phyloP scores from a whole-genome alignment of 2,888 invertebrate genomes.

The Dryobotodes eremita region DNA sequence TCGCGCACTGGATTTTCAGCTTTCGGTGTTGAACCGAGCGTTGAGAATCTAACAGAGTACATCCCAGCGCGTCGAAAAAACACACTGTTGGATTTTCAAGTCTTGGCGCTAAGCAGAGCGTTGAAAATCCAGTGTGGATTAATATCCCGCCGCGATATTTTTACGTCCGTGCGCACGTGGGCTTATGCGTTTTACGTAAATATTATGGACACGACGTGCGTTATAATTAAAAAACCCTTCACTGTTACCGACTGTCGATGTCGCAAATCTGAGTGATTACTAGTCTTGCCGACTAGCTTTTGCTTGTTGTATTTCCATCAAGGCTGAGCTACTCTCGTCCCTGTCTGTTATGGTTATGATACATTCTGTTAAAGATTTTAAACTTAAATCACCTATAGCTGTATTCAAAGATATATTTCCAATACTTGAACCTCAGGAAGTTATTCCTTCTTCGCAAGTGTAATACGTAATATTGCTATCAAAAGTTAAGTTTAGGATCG shows the following conservation, averaged over 20 bases:
- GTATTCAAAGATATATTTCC: slow-evolving; percentile 9
- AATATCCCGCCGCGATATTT: no score
- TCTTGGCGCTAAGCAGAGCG: no score
- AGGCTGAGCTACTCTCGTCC: neutral
- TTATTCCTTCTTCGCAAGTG: slow-evolving; percentile 36
- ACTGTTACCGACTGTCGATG: neutral
- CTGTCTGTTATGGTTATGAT: neutral
- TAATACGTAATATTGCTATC: slow-evolving; percentile 34
- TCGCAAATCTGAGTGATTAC: neutral
- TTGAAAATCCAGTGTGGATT: no score
- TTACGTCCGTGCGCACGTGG: no score
- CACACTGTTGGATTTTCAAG: no score
- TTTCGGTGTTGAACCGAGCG: no score
- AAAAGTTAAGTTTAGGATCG: slow-evolving; percentile 35
- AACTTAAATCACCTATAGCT: slow-evolving; percentile 11
- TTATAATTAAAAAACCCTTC: slow-evolving; percentile 33
- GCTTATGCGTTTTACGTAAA: slow-evolving; percentile 15
- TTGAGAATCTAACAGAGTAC: no score
- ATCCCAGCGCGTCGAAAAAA: no score
- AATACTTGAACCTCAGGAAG: slow-evolving; percentile 10
- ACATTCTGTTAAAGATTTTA: neutral
- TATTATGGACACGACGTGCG: neutral
- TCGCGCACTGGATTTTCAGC: no score
- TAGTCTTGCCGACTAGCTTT: neutral
- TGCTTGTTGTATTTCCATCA: neutral